Evolutionary conservation across 2,888 invertebrate species (phyloP), one percentile per base, ranked within the genome.

Genomic region (Eudemis profundana): DNA sequence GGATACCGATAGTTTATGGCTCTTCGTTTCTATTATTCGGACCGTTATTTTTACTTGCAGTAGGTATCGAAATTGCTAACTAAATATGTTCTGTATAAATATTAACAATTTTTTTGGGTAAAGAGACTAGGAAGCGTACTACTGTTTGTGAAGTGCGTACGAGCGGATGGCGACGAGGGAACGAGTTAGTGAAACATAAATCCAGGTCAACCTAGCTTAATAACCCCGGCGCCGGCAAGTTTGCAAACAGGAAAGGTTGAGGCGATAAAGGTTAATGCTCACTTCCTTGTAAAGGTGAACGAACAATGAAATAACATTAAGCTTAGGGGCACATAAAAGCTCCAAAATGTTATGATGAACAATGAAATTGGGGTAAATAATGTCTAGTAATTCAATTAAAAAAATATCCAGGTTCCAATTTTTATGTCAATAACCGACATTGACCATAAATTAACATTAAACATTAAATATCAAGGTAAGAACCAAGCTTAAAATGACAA

Each of bases 131-230:
- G 4, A 33, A n/a, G 10, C 19, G 19, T 19, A 19, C 10, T 33
- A 8, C 8, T 33, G 7, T 19, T 8, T 3, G 3, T 38, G 21
- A 14, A 38, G 51, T 53, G 51, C 42, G 40, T 51, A 44, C 42
- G 21, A 10, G 62, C 53, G 27, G 38, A 53, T 23, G 40, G 38
- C 17, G 47, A 27, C 14, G 44, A 40, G 14, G 53, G 51, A 44
- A 38, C 38, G 21, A 38, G 81, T 83, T 82, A 86, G 83, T 84
- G 81, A 76, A 76, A 75, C 74, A 79, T 84, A 82, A 84, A 83
- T 79, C 72, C 77, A 76, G 81, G 83, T 76, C 79, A 53, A 46
- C 65, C 53, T 65, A 59, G 53, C 51, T 53, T 65, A 65, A 65
- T 59, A 60, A 65, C 59, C 59, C 51, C 51, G 23, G 42, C 29